A percentile compares a stretch with the other conserved stretches of the same genome.
These are phyloP conservation scores for Pseudanteris insignis DNA, from an alignment of 2,888 invertebrate genomes.

Conservation along the genomic window DNA sequence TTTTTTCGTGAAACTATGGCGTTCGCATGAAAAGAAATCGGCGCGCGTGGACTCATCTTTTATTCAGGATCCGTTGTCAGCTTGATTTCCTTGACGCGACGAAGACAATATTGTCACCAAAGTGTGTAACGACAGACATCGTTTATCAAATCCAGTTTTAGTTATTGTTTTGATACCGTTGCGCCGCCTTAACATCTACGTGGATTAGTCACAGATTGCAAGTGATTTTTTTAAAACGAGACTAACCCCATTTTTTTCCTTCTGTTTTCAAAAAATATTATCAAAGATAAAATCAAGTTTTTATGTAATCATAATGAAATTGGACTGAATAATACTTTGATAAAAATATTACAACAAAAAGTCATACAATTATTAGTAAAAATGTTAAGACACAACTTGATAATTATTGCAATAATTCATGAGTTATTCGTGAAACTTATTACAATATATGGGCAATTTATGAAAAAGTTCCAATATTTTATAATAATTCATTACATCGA, in stretches of 20 bases:
- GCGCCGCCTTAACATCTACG: constrained; percentile 6
- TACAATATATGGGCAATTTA: no score
- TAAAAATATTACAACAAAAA: no score
- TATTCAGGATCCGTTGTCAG: constrained; percentile 28
- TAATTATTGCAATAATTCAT: no score
- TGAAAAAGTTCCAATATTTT: no score
- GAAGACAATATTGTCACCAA: constrained; percentile 43
- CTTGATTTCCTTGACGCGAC: constrained; percentile 44
- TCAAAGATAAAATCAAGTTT: no score
- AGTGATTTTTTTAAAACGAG: constrained; percentile 1
- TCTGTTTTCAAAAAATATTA: neutral
- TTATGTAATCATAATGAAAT: no score
- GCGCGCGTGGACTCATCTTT: constrained; percentile 36
- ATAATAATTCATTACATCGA: no score
- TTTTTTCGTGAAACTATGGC: constrained; percentile 7
- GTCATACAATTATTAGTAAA: no score
- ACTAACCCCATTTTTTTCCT: neutral
- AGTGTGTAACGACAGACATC: constrained; percentile 36
- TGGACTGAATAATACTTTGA: no score
- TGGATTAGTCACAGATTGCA: constrained; percentile 7
- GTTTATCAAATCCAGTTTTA: constrained; percentile 29
- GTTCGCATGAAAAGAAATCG: constrained; percentile 36
- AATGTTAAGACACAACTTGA: no score
- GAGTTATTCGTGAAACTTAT: no score
- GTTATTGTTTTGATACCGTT: constrained; percentile 28